These are phyloP conservation scores for Lissonota sp. DNA, from an alignment of 2,888 invertebrate genomes.

Conservation along the genomic window DNA sequence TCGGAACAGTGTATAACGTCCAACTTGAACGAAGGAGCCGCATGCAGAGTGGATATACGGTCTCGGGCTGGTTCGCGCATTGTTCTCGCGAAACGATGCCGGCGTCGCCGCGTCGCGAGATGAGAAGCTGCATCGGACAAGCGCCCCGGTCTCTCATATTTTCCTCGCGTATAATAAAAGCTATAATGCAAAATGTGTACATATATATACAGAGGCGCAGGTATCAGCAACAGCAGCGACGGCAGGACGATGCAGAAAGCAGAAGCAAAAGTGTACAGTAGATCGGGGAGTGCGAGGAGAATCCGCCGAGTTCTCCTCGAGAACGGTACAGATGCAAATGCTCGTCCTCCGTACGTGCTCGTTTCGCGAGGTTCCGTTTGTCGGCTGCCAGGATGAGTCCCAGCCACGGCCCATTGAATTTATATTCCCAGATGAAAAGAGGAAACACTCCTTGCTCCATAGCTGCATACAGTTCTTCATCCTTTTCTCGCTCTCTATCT, in stretches of 20 bases:
- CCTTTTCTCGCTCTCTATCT: slow-evolving; percentile 16
- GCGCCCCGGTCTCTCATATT: slow-evolving; percentile 57
- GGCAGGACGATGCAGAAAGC: slow-evolving; percentile 35
- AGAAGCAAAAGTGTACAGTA: slow-evolving; percentile 57
- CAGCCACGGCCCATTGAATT: slow-evolving; percentile 68
- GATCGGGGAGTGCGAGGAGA: slow-evolving; percentile 49
- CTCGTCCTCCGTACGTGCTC: slow-evolving; percentile 66
- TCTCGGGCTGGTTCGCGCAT: slow-evolving; percentile 55
- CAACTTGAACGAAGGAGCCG: slow-evolving; percentile 10
- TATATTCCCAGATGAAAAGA: slow-evolving; percentile 68
- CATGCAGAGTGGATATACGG: slow-evolving; percentile 27
- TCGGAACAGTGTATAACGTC: slow-evolving; percentile 9
- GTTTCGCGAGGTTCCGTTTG: slow-evolving; percentile 69
- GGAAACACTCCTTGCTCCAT: slow-evolving; percentile 61
- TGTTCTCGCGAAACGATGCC: slow-evolving; percentile 59
- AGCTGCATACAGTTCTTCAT: slow-evolving; percentile 7
- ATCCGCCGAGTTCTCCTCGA: slow-evolving; percentile 46
- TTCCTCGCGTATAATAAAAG: slow-evolving; percentile 60
- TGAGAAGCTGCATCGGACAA: slow-evolving; percentile 59
- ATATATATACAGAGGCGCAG: slow-evolving; percentile 33
- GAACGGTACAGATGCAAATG: slow-evolving; percentile 66
- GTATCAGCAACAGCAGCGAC: slow-evolving; percentile 24
- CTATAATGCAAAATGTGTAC: slow-evolving; percentile 27
- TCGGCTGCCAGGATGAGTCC: slow-evolving; percentile 66
- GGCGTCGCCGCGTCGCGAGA: slow-evolving; percentile 54